Evolutionary conservation across 2,797 vertebrate species (phyloP), one percentile per base, ranked within the genome.

Genomic region (Pempheris klunzingeri): DNA sequence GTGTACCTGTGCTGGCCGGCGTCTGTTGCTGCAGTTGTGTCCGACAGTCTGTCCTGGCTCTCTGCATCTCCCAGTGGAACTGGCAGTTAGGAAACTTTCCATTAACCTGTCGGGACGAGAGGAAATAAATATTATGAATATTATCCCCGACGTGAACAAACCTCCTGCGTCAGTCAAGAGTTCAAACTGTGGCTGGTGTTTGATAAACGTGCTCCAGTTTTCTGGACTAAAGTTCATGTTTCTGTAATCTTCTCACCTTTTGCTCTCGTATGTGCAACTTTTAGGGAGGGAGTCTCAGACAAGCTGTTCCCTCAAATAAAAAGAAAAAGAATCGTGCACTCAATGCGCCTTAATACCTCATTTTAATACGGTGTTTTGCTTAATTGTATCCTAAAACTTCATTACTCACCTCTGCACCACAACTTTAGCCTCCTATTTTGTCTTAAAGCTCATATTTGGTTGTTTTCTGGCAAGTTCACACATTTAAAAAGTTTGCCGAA

Each of bases 61-160:
- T 62, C 81, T 92, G 68, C 72, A 93, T 83, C 80, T 94, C 93
- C 92, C 92, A 93, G 7, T 81, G 6, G 34, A 94, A 87, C 71
- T 90, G 87, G 71, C 93, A 94, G 58, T 39, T 70, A 52, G 92
- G 77, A 73, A 92, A 84, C 83, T 71, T 84, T 60, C 87, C 91
- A 14, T 80, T 24, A 43, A 82, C 87, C 93, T 93, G 86, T 30
- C 1, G 14, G 49, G 44, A 50, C 7, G 2, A 75, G 59, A 63
- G 58, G 15, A 80, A 74, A 76, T 36, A 74, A 66, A 84, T 44
- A 39, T 63, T 36, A 28, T 26, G 54, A 78, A 72, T 78, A 66
- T 81, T 60, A 80, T 63, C 74, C 73, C n/a, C 64, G 39, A 10
- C 32, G 4, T 12, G 57, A 77, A 67, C 81, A 72, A 70, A 77